phyloP scores from a whole-genome alignment of 1,140 invertebrate species.

The Drosophila sp. region DNA sequence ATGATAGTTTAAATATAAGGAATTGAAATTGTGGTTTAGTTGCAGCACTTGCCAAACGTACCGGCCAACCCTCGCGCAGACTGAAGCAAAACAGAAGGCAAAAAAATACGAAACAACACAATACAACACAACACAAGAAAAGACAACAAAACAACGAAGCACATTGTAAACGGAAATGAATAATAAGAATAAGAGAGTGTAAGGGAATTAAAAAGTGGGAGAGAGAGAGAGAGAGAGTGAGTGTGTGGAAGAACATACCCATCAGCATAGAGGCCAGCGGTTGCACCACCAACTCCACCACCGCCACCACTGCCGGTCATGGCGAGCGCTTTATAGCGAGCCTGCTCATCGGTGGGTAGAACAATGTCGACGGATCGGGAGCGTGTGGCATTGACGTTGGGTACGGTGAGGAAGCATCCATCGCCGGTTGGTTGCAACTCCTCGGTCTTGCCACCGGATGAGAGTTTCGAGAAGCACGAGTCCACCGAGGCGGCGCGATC shows the following conservation, averaged over 20 bases:
- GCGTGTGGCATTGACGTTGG: conserved; percentile 88
- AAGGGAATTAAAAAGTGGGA: neutral
- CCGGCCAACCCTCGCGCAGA: too few relatives aligned
- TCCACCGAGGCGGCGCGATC: conserved; percentile 94
- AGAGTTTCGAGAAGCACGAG: conserved; percentile 91
- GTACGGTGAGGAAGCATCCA: conserved; percentile 88
- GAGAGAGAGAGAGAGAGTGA: neutral
- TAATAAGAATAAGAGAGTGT: neutral
- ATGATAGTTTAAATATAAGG: too few relatives aligned
- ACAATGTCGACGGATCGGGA: conserved; percentile 96
- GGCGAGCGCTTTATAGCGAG: conserved; percentile 91
- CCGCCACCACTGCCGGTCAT: conserved; percentile 84
- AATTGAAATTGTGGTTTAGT: too few relatives aligned
- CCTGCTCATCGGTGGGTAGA: conserved; percentile 93
- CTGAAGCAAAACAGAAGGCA: neutral
- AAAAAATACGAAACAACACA: conserved; percentile 7
- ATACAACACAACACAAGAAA: conserved; percentile 4
- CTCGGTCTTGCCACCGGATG: conserved; percentile 88
- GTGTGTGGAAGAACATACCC: conserved; percentile 62
- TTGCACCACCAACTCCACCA: conserved; percentile 43
- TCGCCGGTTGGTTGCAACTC: conserved; percentile 87
- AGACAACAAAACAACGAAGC: conserved; percentile 17
- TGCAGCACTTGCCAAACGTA: neutral
- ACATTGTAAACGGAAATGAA: conserved; percentile 25
- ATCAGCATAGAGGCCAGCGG: conserved; percentile 57